Evolutionary conservation across 2,888 invertebrate genomes (phyloP), one percentile per base, ranked within the genome.

Genomic region (Acanthopleura granulata): DNA sequence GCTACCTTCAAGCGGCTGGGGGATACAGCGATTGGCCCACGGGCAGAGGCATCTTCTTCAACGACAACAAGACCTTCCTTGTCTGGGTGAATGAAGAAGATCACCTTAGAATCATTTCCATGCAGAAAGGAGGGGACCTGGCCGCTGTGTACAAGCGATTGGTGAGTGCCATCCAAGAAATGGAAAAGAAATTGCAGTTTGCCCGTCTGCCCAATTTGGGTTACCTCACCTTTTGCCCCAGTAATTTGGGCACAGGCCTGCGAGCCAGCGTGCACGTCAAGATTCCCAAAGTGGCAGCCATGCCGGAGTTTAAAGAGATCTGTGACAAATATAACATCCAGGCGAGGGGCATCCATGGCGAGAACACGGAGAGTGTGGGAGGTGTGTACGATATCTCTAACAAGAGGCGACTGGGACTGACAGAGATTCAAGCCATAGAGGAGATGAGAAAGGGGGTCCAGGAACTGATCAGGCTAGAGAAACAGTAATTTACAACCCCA

Each of bases 61-160:
- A 94, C 86, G 93, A 94, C 49, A 93, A 94, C 75, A 94, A 94
- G 85, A 95, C 94, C 82, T 91, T 96, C 83, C 95, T 96, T 0
- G 93, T 95, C 50, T 98, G 97, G 97, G 93, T 97, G n/a, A 98
- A 97, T 89, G 95, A 97, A 15, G 95, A 96, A 85, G 97, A 98
- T 86, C 98, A 98, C 89, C 88, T 97, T 80, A 93, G 97, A 61
- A 93, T 97, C 40, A 92, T 97, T 51, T 94, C 95, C 62, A 94
- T 94, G 84, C 94, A 94, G 62, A 92, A 93, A 30, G 92, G 88
- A 25, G 87, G 88, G 22, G 82, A 89, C 78, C 79, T 89, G 40
- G 83, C 79, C 15, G 80, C 80, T 27, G 86, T 89, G 50, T 84
- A 80, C 79, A 80, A 80, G 70, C 79, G 82, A 57, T 81, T 86